phyloP scores from a whole-genome alignment of 2,888 invertebrate species.

The Cheilosia pagana region DNA sequence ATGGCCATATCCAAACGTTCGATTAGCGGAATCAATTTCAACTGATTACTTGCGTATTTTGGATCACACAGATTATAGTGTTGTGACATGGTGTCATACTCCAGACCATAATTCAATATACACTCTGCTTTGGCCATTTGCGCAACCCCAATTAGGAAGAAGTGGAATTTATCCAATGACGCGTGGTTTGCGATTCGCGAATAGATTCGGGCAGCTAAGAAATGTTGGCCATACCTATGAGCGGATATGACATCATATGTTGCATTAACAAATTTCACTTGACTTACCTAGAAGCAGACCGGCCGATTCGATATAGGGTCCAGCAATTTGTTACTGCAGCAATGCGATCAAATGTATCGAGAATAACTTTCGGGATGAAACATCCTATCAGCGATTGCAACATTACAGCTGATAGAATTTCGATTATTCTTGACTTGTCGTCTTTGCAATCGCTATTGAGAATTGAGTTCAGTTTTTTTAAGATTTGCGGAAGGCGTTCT shows the following conservation, averaged over 20 bases:
- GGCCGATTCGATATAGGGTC: constrained; percentile 93
- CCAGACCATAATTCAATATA: constrained; percentile 85
- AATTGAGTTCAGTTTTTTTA: constrained; percentile 81
- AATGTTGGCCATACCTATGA: constrained; percentile 90
- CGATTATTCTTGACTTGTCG: constrained; percentile 85
- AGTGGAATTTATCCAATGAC: constrained; percentile 94
- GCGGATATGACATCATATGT: constrained; percentile 82
- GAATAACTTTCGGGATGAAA: constrained; percentile 87
- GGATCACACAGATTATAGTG: constrained; percentile 80
- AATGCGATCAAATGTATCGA: constrained; percentile 86
- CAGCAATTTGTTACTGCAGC: constrained; percentile 88
- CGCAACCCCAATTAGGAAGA: constrained; percentile 93
- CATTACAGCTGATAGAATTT: constrained; percentile 92
- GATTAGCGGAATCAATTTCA: constrained; percentile 82
- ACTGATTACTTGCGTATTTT: constrained; percentile 77
- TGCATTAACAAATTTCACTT: constrained; percentile 80
- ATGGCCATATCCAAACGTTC: constrained; percentile 85
- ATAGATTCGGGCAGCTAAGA: constrained; percentile 88
- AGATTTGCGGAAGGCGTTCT: constrained; percentile 80
- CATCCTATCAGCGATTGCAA: constrained; percentile 91
- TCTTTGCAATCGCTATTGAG: constrained; percentile 78
- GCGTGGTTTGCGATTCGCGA: constrained; percentile 87
- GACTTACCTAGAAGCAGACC: constrained; percentile 90
- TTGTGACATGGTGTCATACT: constrained; percentile 83
- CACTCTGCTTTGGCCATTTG: constrained; percentile 90